Conservation (phyloP, 2,888 invertebrate genomes). For the Eupithecia inturbata region DNA sequence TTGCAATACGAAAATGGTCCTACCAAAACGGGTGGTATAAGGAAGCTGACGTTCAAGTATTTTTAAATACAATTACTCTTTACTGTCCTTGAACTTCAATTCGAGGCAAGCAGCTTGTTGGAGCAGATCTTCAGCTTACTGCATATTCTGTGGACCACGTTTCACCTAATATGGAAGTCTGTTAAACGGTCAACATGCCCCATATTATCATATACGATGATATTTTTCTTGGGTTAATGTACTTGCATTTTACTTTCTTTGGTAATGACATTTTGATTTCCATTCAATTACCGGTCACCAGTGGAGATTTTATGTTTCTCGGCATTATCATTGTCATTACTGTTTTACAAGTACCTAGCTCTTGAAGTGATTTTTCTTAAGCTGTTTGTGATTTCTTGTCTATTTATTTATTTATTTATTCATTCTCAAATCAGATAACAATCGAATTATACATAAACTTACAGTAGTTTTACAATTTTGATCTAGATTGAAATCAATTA, state of each 20-base stretch:
- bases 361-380: conserved; percentile 20
- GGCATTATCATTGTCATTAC: conserved; percentile 10
- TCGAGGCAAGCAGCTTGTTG: conserved; percentile 62
- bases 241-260: conserved; percentile 37
- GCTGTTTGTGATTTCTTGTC: background rate
- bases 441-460: no score
- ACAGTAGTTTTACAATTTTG: no score
- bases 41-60: conserved; percentile 68
- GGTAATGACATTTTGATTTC: conserved; percentile 34
- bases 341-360: background rate
- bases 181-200: conserved; percentile 52
- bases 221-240: conserved; percentile 40
- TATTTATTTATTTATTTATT: no score
- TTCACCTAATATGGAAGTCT: conserved; percentile 61
- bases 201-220: conserved; percentile 47
- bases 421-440: no score
- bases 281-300: conserved; percentile 23
- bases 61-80: conserved; percentile 67
- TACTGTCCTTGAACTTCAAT: conserved; percentile 76
- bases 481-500: no score
- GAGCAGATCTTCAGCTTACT: conserved; percentile 27
- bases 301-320: conserved; percentile 21
- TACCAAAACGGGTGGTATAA: conserved; percentile 46
- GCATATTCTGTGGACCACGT: conserved; percentile 51
- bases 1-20: conserved; percentile 23